phyloP scores from a whole-genome alignment of 1,140 invertebrate species.

The Brachystomella parvula region DNA sequence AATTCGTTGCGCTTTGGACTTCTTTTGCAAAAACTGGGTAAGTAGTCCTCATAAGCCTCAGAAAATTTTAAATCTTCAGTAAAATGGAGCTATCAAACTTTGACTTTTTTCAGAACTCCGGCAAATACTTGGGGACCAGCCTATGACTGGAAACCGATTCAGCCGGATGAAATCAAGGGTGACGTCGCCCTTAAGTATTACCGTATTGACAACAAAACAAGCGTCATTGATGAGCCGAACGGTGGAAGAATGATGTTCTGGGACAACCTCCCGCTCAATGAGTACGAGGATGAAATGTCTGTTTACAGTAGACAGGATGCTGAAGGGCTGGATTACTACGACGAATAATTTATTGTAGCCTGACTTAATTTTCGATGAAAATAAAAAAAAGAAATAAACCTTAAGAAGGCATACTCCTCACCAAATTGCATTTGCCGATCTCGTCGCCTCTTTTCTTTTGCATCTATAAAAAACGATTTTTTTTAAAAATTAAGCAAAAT shows the following conservation, averaged over 20 bases:
- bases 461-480: no score
- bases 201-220: constrained; percentile 14
- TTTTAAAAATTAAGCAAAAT: no score
- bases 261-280: constrained; percentile 35
- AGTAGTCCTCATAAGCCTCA: neutral
- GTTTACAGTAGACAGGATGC: constrained; percentile 2
- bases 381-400: no score
- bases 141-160: constrained; percentile 14
- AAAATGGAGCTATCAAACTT: neutral
- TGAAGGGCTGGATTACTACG: no score
- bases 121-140: neutral
- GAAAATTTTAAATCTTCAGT: neutral
- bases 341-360: no score
- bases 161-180: constrained; percentile 26
- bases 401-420: no score
- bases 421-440: no score
- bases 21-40: constrained; percentile 34
- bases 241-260: constrained; percentile 28
- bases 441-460: no score
- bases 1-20: constrained; percentile 29
- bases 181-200: constrained; percentile 29
- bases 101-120: neutral
- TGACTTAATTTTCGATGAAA: no score
- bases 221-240: constrained; percentile 30
- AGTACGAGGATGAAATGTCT: constrained; percentile 26